Evolutionary conservation across 2,797 vertebrate genomes (phyloP).

Genomic region (Aphelocoma californica): DNA sequence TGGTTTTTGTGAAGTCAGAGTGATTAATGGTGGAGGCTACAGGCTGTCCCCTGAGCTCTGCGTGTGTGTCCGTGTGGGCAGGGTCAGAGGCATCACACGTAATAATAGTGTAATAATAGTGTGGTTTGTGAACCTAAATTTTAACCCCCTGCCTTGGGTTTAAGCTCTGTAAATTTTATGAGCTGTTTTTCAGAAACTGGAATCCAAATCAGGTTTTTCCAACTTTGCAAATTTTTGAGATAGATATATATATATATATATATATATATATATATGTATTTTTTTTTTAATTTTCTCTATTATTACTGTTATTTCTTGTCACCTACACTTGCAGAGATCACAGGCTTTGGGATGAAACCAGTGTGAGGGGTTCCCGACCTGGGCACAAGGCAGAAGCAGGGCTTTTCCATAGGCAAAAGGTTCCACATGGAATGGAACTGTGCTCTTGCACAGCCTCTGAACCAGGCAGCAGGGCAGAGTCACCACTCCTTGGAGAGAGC

Average conservation of each 20-base stretch:
- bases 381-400: neutral
- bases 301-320: neutral
- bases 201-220: neutral
- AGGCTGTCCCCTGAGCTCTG: neutral
- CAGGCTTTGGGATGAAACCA: neutral
- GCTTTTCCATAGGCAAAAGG: neutral
- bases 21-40: neutral
- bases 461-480: neutral
- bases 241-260: no score
- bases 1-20: neutral
- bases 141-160: neutral
- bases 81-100: neutral
- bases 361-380: neutral
- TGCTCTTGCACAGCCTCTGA: neutral
- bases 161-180: neutral
- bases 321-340: neutral
- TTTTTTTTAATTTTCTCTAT: neutral
- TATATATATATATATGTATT: no score
- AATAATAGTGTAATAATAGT: accelerated
- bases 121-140: neutral
- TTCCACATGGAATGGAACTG: neutral
- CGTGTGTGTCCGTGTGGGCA: neutral
- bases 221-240: neutral
- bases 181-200: neutral
- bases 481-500: neutral